Evolutionary conservation across 2,113 vertebrate genomes (phyloP), one percentile per base, ranked within the genome.

Genomic region (Alethe castanea): DNA sequence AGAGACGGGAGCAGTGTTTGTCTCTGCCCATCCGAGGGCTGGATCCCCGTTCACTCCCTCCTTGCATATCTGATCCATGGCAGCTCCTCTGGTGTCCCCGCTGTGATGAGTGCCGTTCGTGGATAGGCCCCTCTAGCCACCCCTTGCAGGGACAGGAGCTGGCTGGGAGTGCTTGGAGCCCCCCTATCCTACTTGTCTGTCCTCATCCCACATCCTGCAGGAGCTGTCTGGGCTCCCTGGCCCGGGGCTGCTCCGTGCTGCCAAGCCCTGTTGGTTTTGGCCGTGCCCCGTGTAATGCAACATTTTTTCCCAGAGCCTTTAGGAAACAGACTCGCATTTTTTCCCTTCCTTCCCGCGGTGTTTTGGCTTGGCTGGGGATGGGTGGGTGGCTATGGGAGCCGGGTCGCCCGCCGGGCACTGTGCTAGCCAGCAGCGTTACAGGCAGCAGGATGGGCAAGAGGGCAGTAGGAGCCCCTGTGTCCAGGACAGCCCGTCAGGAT

Each of bases 251-350:
- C 0, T 2, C 36, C 0, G 4, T 0, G 44, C 86, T 96, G 94
- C 95, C 95, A 95, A 92, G 81, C 50, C 73, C 94, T 96, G 91
- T 96, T 95, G 95, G 83, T 96, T 97, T 97, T 95, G 96, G 96
- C 95, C 5, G 38, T 95, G 93, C 93, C 91, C 89, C 0, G 50
- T 33, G 78, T 81, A 89, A 95, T 4, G 40, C 94, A 72, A 77
- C 91, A 78, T 92, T 94, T 94, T 94, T 92, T 96, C 94, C 94
- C 89, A 89, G 93, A 94, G 84, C 73, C 85, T 97, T 92, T 85
- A 94, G 95, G 94, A 96, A 95, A 94, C 91, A 92, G 94, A 31
- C 48, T 45, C n/a, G 91, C 94, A 89, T 31, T 86, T 95, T 95
- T 93, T 84, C 95, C 94, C 33, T 92, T 83, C 92, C 88, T 93